Conservation (phyloP, 2,113 vertebrate genomes). For the Herpailurus yagouaroundi region DNA sequence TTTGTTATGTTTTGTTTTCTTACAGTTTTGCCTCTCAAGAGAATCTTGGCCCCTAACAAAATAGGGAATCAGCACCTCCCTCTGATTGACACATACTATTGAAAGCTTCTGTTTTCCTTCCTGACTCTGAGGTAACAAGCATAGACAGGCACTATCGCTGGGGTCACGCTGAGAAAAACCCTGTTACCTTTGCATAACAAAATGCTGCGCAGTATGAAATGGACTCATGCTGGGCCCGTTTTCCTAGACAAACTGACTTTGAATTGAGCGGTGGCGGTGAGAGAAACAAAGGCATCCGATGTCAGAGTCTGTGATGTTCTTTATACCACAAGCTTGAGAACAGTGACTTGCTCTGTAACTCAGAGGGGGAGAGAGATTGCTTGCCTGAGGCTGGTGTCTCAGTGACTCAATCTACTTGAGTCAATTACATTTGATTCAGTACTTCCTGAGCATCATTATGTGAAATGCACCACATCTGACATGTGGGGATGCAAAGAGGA, state of each 20-base stretch:
- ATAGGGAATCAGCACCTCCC: not conserved
- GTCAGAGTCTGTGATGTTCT: not conserved
- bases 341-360: not conserved
- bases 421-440: not conserved
- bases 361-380: not conserved
- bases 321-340: not conserved
- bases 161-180: not conserved
- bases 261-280: not conserved
- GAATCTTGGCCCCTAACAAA: not conserved
- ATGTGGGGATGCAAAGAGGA: not conserved
- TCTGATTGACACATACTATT: not conserved
- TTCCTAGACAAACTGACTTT: constrained; percentile 25
- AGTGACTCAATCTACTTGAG: not conserved
- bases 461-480: not conserved
- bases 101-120: not conserved
- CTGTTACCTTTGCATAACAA: not conserved
- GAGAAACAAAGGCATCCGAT: not conserved
- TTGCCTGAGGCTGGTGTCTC: not conserved
- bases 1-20: not conserved
- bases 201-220: not conserved
- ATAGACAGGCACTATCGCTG: not conserved
- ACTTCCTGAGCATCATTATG: not conserved
- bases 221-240: not conserved
- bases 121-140: not conserved
- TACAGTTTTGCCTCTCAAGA: not conserved